These are phyloP conservation scores for Trachops cirrhosus DNA, from an alignment of 2,797 vertebrate species.

Conservation along the genomic window DNA sequence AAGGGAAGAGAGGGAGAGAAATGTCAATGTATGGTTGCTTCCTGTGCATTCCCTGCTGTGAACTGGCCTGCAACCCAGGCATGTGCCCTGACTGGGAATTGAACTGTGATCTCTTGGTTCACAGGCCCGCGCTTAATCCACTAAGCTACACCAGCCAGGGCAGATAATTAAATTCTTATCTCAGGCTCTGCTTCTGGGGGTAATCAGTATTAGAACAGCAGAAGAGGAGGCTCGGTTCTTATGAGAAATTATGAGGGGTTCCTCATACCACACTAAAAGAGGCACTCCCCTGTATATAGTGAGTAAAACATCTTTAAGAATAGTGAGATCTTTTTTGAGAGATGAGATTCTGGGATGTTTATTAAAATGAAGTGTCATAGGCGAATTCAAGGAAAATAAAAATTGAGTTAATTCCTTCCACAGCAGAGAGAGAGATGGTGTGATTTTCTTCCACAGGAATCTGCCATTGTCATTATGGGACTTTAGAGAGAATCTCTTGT, in stretches of 20 bases:
- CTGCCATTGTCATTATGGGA: neutral
- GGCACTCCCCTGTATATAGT: neutral
- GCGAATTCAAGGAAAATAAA: neutral
- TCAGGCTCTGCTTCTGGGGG: neutral
- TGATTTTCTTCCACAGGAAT: neutral
- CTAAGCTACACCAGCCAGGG: too few relatives aligned
- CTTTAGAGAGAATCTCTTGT: neutral
- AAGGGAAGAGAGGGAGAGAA: too few relatives aligned
- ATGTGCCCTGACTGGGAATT: too few relatives aligned
- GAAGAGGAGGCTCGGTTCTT: neutral
- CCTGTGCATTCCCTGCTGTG: too few relatives aligned
- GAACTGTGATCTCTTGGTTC: too few relatives aligned
- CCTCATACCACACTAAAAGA: neutral
- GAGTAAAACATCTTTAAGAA: neutral
- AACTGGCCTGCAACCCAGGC: too few relatives aligned
- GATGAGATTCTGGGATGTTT: neutral
- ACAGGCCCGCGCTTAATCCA: too few relatives aligned
- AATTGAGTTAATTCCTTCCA: neutral
- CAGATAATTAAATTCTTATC: slow-evolving; percentile 1
- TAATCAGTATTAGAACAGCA: neutral
- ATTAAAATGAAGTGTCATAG: neutral
- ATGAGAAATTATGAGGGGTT: neutral
- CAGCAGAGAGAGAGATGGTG: neutral
- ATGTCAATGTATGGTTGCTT: too few relatives aligned
- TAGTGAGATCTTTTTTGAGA: neutral